A percentile compares a stretch with the other conserved stretches of the same genome.
Conservation (phyloP, 2,888 invertebrate species). For the Napeogenes sylphis region DNA sequence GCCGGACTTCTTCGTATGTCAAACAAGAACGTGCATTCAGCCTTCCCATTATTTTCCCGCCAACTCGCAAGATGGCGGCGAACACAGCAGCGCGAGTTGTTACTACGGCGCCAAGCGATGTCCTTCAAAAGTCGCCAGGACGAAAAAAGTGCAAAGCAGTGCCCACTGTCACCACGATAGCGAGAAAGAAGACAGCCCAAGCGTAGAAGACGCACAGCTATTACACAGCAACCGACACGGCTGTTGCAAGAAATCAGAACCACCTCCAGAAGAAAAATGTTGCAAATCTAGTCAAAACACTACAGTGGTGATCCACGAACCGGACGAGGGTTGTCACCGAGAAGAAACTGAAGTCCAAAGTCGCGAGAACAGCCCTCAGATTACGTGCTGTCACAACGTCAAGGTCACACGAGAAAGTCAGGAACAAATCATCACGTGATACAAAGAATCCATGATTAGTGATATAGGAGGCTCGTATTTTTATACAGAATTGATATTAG, state of each 20-base stretch:
- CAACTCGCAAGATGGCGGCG: slow-evolving; percentile 42
- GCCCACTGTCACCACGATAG: slow-evolving; percentile 46
- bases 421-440: slow-evolving; percentile 56
- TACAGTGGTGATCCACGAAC: slow-evolving; percentile 33
- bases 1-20: slow-evolving; percentile 63
- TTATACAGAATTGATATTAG: not conserved
- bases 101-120: slow-evolving; percentile 63
- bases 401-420: slow-evolving; percentile 56
- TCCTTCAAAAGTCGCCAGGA: slow-evolving; percentile 62
- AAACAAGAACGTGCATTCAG: slow-evolving; percentile 65
- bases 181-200: slow-evolving; percentile 59
- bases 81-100: slow-evolving; percentile 48
- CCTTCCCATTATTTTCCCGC: slow-evolving; percentile 69
- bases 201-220: slow-evolving; percentile 60
- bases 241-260: slow-evolving; percentile 56
- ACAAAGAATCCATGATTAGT: not conserved
- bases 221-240: slow-evolving; percentile 52
- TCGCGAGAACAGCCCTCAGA: slow-evolving; percentile 60
- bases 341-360: slow-evolving; percentile 40
- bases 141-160: slow-evolving; percentile 42
- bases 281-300: slow-evolving; percentile 41
- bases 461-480: slow-evolving; percentile 1
- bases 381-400: slow-evolving; percentile 58
- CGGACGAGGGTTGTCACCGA: slow-evolving; percentile 29
- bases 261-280: slow-evolving; percentile 44